phyloP scores from a whole-genome alignment of 1,140 invertebrate genomes.

The Anastatus disparis region DNA sequence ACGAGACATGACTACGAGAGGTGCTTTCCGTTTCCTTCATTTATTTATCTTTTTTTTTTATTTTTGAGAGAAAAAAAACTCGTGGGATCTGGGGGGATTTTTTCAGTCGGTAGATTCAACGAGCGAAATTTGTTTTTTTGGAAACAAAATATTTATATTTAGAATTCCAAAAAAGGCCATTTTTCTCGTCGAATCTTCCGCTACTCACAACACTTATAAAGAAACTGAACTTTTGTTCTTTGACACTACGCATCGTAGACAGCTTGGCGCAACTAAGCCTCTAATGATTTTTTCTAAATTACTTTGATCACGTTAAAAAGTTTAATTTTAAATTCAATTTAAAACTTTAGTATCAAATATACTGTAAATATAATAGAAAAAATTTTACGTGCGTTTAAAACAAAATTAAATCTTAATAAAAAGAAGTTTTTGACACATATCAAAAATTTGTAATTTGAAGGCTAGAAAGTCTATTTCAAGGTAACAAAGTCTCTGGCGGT shows the following conservation, averaged over 20 bases:
- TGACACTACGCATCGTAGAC: slow-evolving; percentile 56
- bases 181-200: slow-evolving; percentile 43
- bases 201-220: slow-evolving; percentile 54
- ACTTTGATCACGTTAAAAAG: too few species aligned
- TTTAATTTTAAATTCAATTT: too few species aligned
- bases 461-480: slow-evolving; percentile 57
- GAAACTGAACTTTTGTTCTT: slow-evolving; percentile 46
- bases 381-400: too few species aligned
- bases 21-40: slow-evolving; percentile 51
- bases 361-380: too few species aligned
- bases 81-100: slow-evolving; percentile 51
- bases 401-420: too few species aligned
- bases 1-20: slow-evolving; percentile 61
- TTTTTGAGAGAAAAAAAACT: slow-evolving; percentile 48
- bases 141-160: not conserved
- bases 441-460: not conserved
- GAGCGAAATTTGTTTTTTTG: not conserved
- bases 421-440: too few species aligned
- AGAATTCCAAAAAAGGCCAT: slow-evolving; percentile 20
- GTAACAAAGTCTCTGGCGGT: slow-evolving; percentile 64
- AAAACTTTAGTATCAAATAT: too few species aligned
- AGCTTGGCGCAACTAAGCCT: slow-evolving; percentile 63
- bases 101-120: slow-evolving; percentile 35
- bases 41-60: slow-evolving; percentile 46
- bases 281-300: not conserved